A percentile compares a stretch with the other conserved stretches of the same genome.
phyloP scores from a whole-genome alignment of 2,113 vertebrate genomes.

The Pantherophis guttatus region DNA sequence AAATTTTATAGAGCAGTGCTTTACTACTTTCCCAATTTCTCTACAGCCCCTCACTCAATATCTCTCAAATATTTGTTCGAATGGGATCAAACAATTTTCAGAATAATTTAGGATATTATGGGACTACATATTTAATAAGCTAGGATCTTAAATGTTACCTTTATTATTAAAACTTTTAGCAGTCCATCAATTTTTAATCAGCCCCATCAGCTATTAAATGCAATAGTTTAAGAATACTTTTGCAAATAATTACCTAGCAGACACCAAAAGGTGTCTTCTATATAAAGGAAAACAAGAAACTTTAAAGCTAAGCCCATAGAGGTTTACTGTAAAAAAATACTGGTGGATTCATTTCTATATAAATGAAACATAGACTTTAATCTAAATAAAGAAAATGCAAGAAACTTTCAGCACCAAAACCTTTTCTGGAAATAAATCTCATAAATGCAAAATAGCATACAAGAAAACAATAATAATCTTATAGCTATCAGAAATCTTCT shows the following conservation, averaged over 20 bases:
- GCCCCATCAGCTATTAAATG: neutral
- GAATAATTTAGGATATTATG: neutral
- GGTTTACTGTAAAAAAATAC: neutral
- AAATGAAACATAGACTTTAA: neutral
- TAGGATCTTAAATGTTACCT: neutral
- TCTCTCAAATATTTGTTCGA: neutral
- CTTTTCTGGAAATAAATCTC: neutral
- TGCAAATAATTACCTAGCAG: neutral
- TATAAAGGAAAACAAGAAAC: neutral
- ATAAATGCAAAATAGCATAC: neutral
- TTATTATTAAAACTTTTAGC: neutral
- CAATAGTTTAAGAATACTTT: neutral
- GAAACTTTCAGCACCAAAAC: neutral
- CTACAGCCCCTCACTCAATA: neutral
- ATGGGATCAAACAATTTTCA: neutral
- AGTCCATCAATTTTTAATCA: neutral
- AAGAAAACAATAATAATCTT: neutral
- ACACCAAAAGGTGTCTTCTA: neutral
- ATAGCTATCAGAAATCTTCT: neutral
- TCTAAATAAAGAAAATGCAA: neutral
- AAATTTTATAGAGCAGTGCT: neutral
- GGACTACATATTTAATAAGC: neutral
- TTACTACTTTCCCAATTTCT: neutral
- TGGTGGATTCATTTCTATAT: neutral
- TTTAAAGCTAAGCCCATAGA: neutral